Conservation (phyloP, 1,140 invertebrate species). For the Limonius californicus region DNA sequence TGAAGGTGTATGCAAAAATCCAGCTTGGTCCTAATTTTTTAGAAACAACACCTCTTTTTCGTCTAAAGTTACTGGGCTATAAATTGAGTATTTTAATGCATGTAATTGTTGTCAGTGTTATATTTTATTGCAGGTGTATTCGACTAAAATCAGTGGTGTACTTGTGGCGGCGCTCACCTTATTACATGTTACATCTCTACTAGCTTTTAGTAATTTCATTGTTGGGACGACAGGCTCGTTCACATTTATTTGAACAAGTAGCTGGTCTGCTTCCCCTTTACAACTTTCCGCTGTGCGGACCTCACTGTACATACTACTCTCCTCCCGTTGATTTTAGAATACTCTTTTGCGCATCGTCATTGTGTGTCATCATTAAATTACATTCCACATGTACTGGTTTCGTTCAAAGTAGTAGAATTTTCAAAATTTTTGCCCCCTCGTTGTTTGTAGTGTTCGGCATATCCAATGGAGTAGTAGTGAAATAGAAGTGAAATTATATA, state of each 20-base stretch:
- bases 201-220: conserved; percentile 32
- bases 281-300: conserved; percentile 32
- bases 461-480: conserved; percentile 2
- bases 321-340: not conserved
- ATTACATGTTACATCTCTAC: conserved; percentile 39
- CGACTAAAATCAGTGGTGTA: conserved; percentile 23
- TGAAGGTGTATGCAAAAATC: too few relatives aligned
- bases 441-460: not conserved
- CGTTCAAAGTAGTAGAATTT: not conserved
- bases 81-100: too few relatives aligned
- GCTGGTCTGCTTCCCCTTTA: conserved; percentile 45
- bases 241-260: conserved; percentile 41
- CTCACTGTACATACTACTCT: conserved; percentile 26
- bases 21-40: too few relatives aligned
- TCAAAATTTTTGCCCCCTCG: conserved; percentile 1
- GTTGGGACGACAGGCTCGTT: conserved; percentile 44
- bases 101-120: too few relatives aligned
- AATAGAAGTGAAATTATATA: not conserved
- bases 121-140: conserved; percentile 28
- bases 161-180: conserved; percentile 37
- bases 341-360: too few relatives aligned
- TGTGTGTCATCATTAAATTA: conserved; percentile 5
- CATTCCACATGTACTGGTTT: not conserved
- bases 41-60: too few relatives aligned
- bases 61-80: too few relatives aligned